A percentile compares a stretch with the other conserved stretches of the same genome.
Conservation (phyloP, 2,888 invertebrate species). For the Drosophila koepferae region DNA sequence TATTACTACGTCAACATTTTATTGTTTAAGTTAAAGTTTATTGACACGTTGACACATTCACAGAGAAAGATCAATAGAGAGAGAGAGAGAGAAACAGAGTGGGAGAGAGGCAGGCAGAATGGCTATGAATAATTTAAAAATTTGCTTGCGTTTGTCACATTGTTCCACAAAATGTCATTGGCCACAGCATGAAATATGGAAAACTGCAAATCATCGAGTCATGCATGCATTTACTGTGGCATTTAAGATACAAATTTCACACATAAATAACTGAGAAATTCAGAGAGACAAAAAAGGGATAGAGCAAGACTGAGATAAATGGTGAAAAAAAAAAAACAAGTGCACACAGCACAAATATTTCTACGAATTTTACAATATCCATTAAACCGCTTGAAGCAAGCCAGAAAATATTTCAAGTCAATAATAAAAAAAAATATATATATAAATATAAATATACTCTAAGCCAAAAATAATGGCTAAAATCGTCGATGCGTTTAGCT, state of each 20-base stretch:
- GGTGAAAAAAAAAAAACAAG: neutral
- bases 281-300: neutral
- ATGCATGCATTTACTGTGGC: constrained; percentile 47
- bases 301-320: neutral
- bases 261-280: neutral
- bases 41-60: constrained; percentile 30
- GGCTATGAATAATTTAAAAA: constrained; percentile 39
- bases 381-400: neutral
- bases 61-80: neutral
- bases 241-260: constrained; percentile 34
- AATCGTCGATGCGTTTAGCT: neutral
- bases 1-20: constrained; percentile 16
- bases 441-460: neutral
- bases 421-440: neutral
- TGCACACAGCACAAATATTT: neutral
- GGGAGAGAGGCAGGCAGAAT: neutral
- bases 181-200: constrained; percentile 16
- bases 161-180: constrained; percentile 31
- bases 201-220: constrained; percentile 38
- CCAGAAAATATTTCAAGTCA: neutral
- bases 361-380: neutral
- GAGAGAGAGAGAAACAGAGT: neutral
- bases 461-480: constrained; percentile 2
- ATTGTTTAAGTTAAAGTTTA: constrained; percentile 35
- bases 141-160: constrained; percentile 45